Base-by-base conservation (phyloP, 1,140 invertebrate genomes). In the Seison nebaliae region DNA sequence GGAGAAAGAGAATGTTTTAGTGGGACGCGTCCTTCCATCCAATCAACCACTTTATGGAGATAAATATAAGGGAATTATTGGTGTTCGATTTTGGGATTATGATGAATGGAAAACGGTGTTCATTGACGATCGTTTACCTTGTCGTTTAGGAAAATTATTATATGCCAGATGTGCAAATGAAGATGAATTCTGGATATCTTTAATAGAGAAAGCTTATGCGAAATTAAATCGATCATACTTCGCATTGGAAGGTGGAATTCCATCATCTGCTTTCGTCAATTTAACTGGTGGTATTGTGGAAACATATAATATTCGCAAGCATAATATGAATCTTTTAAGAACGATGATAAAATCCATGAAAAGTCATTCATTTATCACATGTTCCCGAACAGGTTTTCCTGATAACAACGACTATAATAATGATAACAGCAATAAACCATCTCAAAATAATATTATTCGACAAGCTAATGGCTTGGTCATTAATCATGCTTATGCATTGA, bases 401-500 rank as follows among this genome's bases (percentile, higher is more conserved):
- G n/a, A n/a, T n/a, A n/a, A n/a, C n/a, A n/a, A n/a, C n/a, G n/a
- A n/a, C n/a, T n/a, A n/a, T n/a, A n/a, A n/a, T n/a, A n/a, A n/a
- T n/a, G n/a, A n/a, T n/a, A n/a, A n/a, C n/a, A n/a, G 63, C 43
- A 64, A 60, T 61, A 48, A 49, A 31, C 46, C 45, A 35, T 47
- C 57, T 21, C 49, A 45, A 30, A 47, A 47, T 15, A 52, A 54
- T 14, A 60, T 64, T n/a, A n/a, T n/a, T n/a, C n/a, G n/a, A n/a
- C n/a, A n/a, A 38, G 46, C 52, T 11, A 62, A 63, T 48, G 64
- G 64, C 7, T 46, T 65, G 21, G 55, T 64, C 7, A 53, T 60
- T 40, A 63, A 63, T 17, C 63, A 65, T 48, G 63, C 64, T 14
- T 66, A 66, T 46, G 63, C n/a, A n/a, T n/a, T n/a, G n/a, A n/a